Base-by-base conservation (phyloP, 2,888 invertebrate genomes). In the Nomada lathburiana region DNA sequence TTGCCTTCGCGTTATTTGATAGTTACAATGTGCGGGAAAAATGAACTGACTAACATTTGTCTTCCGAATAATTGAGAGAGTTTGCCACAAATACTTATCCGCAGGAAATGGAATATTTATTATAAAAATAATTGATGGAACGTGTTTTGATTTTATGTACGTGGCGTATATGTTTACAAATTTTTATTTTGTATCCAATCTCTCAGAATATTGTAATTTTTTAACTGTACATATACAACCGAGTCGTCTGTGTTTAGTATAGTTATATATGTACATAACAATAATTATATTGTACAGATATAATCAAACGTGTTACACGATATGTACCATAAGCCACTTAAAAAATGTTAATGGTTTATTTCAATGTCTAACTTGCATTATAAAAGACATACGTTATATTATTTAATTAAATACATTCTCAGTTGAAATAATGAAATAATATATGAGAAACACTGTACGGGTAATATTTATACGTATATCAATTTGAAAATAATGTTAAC, bases 211-310 rank as follows among this genome's bases (percentile, higher is more conserved):
- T 53, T 29, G 13, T 50, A 72, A 55, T 44, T 42, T 63, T 73
- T 55, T 18, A 29, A 29, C 16, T 13, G 7, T 55, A 55, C 64
- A 16, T 18, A 64, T 64, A 64, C 55, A 73, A 64, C 26, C 55
- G 36, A 73, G 10, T 52, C 50, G 10, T 52, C 50, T 44, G 44
- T 36, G 65, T 64, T 73, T 73, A 64, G 36, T 26, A 53, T 67
- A 73, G 10, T 52, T 52, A 47, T 64, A 72, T 57, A 63, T 64
- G 53, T 76, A 57, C 13, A 44, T 57, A 47, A 63, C 36, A 71
- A 42, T 63, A 74, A 53, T 47, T 63, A 63, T 62, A 64, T 64
- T 64, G 44, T 70, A 70, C 18, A 71, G 29, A 64, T 71, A 47
- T 57, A 71, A 68, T 11, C 26, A 44, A 52, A 57, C 53, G 9